Evolutionary conservation across 2,888 invertebrate species (phyloP), one percentile per base, ranked within the genome.

Genomic region (Brenthis daphne): DNA sequence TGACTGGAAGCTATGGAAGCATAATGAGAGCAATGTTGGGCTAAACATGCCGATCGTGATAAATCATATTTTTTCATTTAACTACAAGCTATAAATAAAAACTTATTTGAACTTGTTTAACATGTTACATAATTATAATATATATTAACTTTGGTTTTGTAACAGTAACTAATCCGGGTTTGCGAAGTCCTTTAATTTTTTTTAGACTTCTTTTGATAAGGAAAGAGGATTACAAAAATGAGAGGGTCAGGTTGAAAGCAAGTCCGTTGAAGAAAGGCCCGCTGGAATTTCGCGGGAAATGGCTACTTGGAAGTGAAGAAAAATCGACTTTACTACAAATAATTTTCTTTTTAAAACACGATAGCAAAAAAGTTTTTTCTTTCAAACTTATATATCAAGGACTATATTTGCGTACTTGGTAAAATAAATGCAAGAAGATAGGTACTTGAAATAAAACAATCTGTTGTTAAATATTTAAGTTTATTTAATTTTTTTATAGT

Each of bases 211-310:
- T 82, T 84, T 69, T 83, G 81, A 83, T 86, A 83, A 79, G 83
- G 79, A 80, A 82, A 79, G 80, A 80, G 82, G 83, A 84, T 85
- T 85, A 85, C 81, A 80, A 82, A 82, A 83, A 81, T 73, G 82
- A 79, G 81, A 83, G 83, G 84, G 82, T 78, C 79, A 79, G 78
- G 76, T 79, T 85, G 80, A 85, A 85, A 85, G 82, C 80, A 78
- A 74, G 73, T 70, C 71, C 68, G 67, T 70, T 69, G 54, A 72
- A 74, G 69, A 77, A 77, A 78, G 77, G 73, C 74, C 69, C 73
- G 71, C 71, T 70, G 68, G 69, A 75, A 74, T 74, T 74, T 68
- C 60, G 70, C 70, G 72, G 73, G 66, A 65, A 68, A 64, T 53
- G 73, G 71, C 70, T 73, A 64, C 63, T 66, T 68, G 51, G 37